These are phyloP conservation scores for Phorcus lineatus DNA, from an alignment of 2,888 invertebrate species.

Conservation along the genomic window DNA sequence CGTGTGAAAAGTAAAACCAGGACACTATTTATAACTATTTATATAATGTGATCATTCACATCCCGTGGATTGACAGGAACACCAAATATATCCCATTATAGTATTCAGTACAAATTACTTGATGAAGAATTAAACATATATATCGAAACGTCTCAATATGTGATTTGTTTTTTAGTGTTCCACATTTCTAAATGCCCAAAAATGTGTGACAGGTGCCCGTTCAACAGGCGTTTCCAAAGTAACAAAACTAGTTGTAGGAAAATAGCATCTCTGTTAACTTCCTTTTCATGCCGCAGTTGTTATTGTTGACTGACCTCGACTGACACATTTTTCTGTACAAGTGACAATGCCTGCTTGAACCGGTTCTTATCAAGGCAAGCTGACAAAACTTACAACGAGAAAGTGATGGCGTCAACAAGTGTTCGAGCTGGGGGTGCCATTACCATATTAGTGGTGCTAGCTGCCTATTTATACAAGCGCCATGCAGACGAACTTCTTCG, in stretches of 20 bases:
- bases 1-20: no score
- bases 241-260: not conserved
- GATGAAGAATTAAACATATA: no score
- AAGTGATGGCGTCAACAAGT: slow-evolving; percentile 41
- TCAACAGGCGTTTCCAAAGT: not conserved
- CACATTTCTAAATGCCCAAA: no score
- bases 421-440: slow-evolving; percentile 43
- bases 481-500: slow-evolving; percentile 52
- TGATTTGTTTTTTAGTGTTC: no score
- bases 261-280: not conserved
- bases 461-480: slow-evolving; percentile 66
- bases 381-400: not conserved
- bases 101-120: no score
- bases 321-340: not conserved
- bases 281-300: not conserved
- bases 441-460: slow-evolving; percentile 52
- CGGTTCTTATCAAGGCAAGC: not conserved
- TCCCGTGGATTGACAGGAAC: no score
- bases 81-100: no score
- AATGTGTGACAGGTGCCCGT: not conserved
- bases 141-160: no score
- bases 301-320: not conserved
- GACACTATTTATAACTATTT: no score
- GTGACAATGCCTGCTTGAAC: not conserved
- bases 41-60: no score